Percentiles rank a stretch among this genome's conserved stretches.
Evolutionary conservation across 2,888 invertebrate genomes (phyloP).

Genomic region (Agapostemon virescens): DNA sequence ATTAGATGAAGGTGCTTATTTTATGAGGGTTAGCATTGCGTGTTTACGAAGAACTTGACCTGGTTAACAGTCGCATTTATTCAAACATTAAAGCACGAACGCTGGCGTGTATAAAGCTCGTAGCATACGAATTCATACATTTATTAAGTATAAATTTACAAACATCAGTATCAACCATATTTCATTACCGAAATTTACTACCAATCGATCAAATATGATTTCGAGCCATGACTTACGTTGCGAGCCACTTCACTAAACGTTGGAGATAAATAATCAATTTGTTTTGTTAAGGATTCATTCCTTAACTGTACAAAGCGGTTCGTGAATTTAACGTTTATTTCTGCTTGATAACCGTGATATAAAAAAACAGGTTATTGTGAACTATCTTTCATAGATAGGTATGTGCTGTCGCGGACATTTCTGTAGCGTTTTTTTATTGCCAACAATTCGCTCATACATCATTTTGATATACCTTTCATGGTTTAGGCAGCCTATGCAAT

Average conservation of each 20-base stretch:
- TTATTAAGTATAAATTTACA: background rate
- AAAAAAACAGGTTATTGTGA: background rate
- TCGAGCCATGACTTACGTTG: too few species aligned
- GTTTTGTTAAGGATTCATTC: background rate
- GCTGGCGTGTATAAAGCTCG: background rate
- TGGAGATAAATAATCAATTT: background rate
- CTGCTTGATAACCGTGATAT: background rate
- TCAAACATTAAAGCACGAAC: background rate
- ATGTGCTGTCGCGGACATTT: background rate
- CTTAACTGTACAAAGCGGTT: background rate
- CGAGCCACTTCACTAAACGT: too few species aligned
- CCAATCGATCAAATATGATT: background rate
- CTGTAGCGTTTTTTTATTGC: constrained; percentile 1
- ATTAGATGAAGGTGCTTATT: background rate
- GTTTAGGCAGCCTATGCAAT: background rate
- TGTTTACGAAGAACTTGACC: background rate
- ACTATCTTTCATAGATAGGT: background rate
- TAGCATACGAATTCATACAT: background rate
- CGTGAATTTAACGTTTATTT: background rate
- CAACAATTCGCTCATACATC: background rate
- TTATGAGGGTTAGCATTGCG: background rate
- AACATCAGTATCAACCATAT: too few species aligned
- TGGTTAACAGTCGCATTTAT: background rate
- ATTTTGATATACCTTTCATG: background rate
- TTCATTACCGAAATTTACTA: too few species aligned